Evolutionary conservation across 2,888 invertebrate species (phyloP).

Genomic region (Cepaea hortensis): DNA sequence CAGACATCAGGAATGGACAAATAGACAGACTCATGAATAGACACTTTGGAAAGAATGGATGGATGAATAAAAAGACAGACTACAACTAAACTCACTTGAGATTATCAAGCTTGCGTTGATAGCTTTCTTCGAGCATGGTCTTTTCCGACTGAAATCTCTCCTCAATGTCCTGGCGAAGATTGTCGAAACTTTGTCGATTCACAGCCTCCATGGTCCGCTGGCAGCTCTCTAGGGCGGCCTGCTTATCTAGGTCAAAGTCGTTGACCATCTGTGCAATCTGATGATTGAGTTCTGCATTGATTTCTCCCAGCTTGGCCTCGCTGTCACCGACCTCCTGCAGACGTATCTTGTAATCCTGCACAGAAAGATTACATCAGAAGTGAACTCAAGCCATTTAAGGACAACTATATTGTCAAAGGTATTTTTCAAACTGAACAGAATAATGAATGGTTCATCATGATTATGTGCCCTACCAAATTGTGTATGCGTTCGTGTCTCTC

Average conservation of each 20-base stretch:
- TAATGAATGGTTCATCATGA: too few species aligned
- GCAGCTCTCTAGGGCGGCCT: slow-evolving; percentile 68
- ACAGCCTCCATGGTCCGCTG: slow-evolving; percentile 45
- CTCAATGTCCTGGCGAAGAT: slow-evolving; percentile 36
- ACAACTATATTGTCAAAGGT: too few species aligned
- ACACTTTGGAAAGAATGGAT: too few species aligned
- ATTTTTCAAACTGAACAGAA: too few species aligned
- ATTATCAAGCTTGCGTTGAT: not conserved
- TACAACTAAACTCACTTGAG: slow-evolving; percentile 23
- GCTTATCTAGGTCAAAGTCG: slow-evolving; percentile 72
- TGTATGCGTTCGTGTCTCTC: too few species aligned
- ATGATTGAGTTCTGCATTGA: slow-evolving; percentile 69
- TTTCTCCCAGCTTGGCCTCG: slow-evolving; percentile 68
- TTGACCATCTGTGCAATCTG: slow-evolving; percentile 71
- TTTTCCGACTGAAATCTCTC: slow-evolving; percentile 21
- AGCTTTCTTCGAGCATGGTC: not conserved
- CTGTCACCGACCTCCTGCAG: slow-evolving; percentile 67
- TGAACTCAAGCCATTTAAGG: too few species aligned
- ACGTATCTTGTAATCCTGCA: slow-evolving; percentile 65
- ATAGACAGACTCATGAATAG: too few species aligned
- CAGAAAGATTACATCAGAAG: too few species aligned
- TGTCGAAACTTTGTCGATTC: slow-evolving; percentile 21
- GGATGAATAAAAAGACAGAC: not conserved
- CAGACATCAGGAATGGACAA: too few species aligned
- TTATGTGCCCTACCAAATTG: too few species aligned